Conservation (phyloP, 2,888 invertebrate genomes). For the Dynastes grantii region DNA sequence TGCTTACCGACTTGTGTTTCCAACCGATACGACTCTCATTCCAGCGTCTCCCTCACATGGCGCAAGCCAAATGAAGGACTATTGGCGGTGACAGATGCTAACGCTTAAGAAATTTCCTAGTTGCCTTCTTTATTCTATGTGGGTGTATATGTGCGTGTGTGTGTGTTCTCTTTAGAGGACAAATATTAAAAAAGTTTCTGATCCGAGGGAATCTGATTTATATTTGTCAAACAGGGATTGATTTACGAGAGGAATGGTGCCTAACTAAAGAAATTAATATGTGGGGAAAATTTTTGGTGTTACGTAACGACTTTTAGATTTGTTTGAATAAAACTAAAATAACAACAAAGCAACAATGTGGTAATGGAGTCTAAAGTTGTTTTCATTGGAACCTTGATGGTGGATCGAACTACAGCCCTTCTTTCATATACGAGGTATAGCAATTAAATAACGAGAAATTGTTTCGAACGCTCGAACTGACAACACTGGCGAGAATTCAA, state of each 20-base stretch:
- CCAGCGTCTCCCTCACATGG: conserved; percentile 10
- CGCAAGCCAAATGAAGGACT: conserved; percentile 9
- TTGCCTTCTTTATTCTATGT: conserved; percentile 20
- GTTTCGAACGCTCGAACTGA: no score
- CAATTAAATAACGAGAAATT: no score
- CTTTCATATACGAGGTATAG: no score
- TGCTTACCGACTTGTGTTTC: neutral
- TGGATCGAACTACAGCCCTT: no score
- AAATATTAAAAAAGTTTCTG: conserved; percentile 45
- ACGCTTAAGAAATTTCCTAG: conserved; percentile 36
- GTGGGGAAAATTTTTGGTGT: neutral
- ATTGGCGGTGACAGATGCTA: conserved; percentile 40
- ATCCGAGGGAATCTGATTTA: conserved; percentile 21
- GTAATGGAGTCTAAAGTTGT: no score
- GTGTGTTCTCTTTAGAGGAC: conserved; percentile 27
- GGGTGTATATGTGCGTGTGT: conserved; percentile 10
- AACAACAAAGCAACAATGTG: no score
- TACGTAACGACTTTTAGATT: neutral
- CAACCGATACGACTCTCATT: no score
- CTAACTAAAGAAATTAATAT: conserved; percentile 1
- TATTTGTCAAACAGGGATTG: conserved; percentile 26
- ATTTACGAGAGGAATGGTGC: conserved; percentile 6
- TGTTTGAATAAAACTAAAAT: neutral
- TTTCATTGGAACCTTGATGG: no score
- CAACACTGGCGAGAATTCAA: no score